These are phyloP conservation scores for Patella vulgata DNA, from an alignment of 1,140 invertebrate genomes.

Conservation along the genomic window DNA sequence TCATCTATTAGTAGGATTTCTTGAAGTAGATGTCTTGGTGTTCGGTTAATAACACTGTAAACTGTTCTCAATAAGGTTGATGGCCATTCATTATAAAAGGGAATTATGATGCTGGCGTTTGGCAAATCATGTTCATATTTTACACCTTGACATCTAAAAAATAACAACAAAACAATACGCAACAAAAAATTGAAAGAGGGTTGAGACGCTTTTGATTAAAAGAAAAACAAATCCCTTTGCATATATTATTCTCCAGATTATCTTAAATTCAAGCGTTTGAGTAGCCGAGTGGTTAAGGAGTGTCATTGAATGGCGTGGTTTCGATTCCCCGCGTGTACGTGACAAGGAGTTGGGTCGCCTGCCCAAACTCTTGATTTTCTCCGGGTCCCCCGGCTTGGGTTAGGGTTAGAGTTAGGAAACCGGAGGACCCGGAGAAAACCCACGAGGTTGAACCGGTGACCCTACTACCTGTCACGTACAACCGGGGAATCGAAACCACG, in stretches of 20 bases:
- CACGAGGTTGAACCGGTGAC: too few relatives aligned
- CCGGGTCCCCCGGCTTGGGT: too few relatives aligned
- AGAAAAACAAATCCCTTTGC: background rate
- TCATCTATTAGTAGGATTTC: conserved; percentile 97
- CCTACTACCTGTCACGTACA: too few relatives aligned
- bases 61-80: conserved; percentile 88
- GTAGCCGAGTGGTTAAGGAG: background rate
- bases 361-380: background rate
- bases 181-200: background rate
- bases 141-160: conserved; percentile 30
- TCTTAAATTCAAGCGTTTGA: background rate
- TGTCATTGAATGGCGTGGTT: background rate
- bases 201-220: background rate
- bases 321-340: too few relatives aligned
- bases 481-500: too few relatives aligned
- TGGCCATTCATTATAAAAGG: conserved; percentile 96
- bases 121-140: conserved; percentile 71
- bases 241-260: background rate
- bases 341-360: too few relatives aligned
- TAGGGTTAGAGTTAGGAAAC: too few relatives aligned
- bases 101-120: conserved; percentile 87
- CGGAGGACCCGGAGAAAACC: too few relatives aligned
- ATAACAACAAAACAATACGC: background rate
- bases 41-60: conserved; percentile 86
- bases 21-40: conserved; percentile 79